phyloP scores from a whole-genome alignment of 2,888 invertebrate genomes.

The Brachynemurus nebulosus region DNA sequence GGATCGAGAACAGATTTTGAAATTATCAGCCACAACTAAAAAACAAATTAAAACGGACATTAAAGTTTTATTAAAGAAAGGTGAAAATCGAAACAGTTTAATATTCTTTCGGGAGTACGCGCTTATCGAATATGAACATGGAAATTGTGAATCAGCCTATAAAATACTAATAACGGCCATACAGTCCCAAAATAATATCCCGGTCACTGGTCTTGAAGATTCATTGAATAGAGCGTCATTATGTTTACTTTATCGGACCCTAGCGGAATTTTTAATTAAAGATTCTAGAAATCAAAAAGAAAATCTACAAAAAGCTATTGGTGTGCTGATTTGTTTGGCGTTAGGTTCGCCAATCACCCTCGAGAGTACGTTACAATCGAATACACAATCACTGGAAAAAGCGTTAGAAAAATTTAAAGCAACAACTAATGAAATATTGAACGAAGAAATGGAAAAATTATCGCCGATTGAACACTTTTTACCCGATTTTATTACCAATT shows the following conservation, averaged over 20 bases:
- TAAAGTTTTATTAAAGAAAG: conserved; percentile 39
- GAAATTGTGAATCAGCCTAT: conserved; percentile 25
- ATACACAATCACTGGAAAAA: conserved; percentile 22
- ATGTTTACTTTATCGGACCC: conserved; percentile 32
- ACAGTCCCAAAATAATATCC: conserved; percentile 23
- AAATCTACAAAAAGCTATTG: neutral
- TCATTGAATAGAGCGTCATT: too few relatives aligned
- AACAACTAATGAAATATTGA: conserved; percentile 23
- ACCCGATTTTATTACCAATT: conserved; percentile 37
- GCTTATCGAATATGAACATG: conserved; percentile 41
- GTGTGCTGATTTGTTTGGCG: too few relatives aligned
- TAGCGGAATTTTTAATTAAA: conserved; percentile 22
- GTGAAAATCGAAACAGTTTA: conserved; percentile 37
- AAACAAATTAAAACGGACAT: conserved; percentile 37
- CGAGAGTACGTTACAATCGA: conserved; percentile 16
- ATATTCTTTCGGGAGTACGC: conserved; percentile 49
- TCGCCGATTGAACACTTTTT: conserved; percentile 31
- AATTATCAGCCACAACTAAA: conserved; percentile 28
- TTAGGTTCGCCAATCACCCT: too few relatives aligned
- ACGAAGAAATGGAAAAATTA: conserved; percentile 17
- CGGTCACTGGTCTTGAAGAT: conserved; percentile 26
- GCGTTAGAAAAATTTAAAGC: conserved; percentile 26
- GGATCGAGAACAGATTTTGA: conserved; percentile 32
- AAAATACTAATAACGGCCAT: conserved; percentile 38
- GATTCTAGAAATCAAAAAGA: neutral